A percentile compares a stretch with the other conserved stretches of the same genome.
phyloP scores from a whole-genome alignment of 2,797 vertebrate genomes.

The Lophius americanus region DNA sequence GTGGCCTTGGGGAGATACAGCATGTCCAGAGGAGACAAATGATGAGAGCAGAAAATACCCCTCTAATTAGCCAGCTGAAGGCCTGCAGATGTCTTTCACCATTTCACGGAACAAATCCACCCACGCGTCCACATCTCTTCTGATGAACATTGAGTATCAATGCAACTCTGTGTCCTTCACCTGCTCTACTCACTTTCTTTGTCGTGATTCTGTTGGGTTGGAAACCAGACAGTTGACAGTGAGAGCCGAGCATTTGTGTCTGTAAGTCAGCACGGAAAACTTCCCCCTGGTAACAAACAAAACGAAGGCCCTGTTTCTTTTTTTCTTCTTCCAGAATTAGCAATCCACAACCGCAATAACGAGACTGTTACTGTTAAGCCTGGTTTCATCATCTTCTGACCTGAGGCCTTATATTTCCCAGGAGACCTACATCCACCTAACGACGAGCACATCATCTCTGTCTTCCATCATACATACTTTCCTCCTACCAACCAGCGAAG shows the following conservation, averaged over 20 bases:
- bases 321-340: too few relatives aligned
- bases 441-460: conserved; percentile 25
- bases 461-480: conserved; percentile 40
- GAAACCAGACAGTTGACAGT: not conserved
- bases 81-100: conserved; percentile 32
- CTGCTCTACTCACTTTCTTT: conserved; percentile 8
- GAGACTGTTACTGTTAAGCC: conserved; percentile 30
- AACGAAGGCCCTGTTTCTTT: too few relatives aligned
- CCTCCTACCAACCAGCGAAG: conserved; percentile 42
- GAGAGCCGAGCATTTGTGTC: not conserved
- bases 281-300: too few relatives aligned
- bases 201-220: conserved; percentile 18
- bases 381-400: conserved; percentile 44
- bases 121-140: conserved; percentile 10
- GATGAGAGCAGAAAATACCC: conserved; percentile 24
- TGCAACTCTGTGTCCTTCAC: conserved; percentile 15
- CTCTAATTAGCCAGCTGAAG: conserved; percentile 29
- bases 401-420: conserved; percentile 40
- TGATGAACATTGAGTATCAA: conserved; percentile 10
- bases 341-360: not conserved
- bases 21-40: conserved; percentile 47
- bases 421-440: conserved; percentile 47
- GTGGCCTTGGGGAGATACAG: conserved; percentile 50
- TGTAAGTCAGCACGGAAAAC: too few relatives aligned
- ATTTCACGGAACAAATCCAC: conserved; percentile 27